Conservation (phyloP, 2,888 invertebrate genomes). For the Meganola albula region DNA sequence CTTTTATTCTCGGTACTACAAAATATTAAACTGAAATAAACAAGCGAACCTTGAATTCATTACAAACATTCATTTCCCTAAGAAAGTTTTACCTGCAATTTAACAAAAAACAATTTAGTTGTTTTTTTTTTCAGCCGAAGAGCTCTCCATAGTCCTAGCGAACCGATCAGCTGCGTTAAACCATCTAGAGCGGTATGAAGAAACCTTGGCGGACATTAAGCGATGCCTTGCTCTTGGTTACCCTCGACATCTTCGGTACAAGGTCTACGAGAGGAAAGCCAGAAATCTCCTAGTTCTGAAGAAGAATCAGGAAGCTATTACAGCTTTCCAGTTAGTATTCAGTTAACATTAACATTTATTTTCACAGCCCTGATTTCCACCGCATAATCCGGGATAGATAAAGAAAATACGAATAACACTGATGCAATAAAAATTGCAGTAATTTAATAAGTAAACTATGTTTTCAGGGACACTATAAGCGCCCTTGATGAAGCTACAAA, state of each 20-base stretch:
- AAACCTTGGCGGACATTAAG: constrained; percentile 83
- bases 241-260: constrained; percentile 84
- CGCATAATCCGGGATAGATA: too few relatives aligned
- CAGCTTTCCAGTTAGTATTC: constrained; percentile 80
- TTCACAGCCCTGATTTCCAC: too few relatives aligned
- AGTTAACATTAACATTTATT: too few relatives aligned
- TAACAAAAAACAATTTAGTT: too few relatives aligned
- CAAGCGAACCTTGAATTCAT: too few relatives aligned
- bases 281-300: constrained; percentile 83
- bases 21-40: too few relatives aligned
- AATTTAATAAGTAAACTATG: too few relatives aligned
- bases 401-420: too few relatives aligned
- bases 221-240: constrained; percentile 82
- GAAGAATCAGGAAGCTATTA: constrained; percentile 79
- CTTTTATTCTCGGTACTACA: constrained; percentile 11
- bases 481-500: constrained; percentile 81
- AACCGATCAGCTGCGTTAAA: constrained; percentile 90
- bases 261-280: constrained; percentile 85
- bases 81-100: too few relatives aligned
- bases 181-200: constrained; percentile 82
- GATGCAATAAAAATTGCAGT: too few relatives aligned
- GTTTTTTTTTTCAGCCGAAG: constrained; percentile 62
- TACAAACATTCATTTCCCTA: too few relatives aligned
- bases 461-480: constrained; percentile 79
- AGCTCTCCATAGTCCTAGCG: constrained; percentile 83